Base-by-base conservation (phyloP, 1,140 invertebrate genomes). In the Micrasema longulum region DNA sequence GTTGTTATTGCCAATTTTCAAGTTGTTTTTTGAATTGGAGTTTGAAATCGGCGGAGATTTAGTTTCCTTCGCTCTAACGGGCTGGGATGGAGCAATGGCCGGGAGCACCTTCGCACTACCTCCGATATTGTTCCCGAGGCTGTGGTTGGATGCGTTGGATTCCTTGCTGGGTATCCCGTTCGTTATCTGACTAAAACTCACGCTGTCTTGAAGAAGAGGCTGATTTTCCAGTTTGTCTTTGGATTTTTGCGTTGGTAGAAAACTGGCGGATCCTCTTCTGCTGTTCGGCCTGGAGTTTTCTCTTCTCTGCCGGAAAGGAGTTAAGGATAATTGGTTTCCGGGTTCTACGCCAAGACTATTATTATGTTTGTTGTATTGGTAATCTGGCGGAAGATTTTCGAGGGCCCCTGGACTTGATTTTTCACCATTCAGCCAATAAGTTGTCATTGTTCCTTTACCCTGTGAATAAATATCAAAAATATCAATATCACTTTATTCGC, bases 391-490 rank as follows among this genome's bases (percentile, higher is more conserved):
- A 10, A 74, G 76, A 71, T 79, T 82, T 57, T 80, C 79, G 11
- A 75, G 79, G 81, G 18, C 50, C 6, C 1, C 79, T 78, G 35
- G 80, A 78, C 55, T 83, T 80, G 12, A 79, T 38, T 81, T 81
- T 78, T 94, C 92, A 9, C 95, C 95, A 47, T 90, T 87, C 22
- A 97, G 84, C 96, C 96, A 97, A 81, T 95, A 97, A 5, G 96
- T 97, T 55, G 91, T 90, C 88, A 95, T 90, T 80, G 88, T 89
- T 41, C 94, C 94, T 87, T 96, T 97, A n/a, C 95, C 95, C 92
- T 95, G 79, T 57, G 82, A 85, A 53, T 22, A 31, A 18, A 23
- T 9, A 52, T 0, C 7, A 47, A 1, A 43, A 14, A 45, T 45
- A 1, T n/a, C n/a, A n/a, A n/a, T n/a, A n/a, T n/a, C n/a, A n/a